phyloP scores from a whole-genome alignment of 2,797 vertebrate species.

The Sebastes kiyomatsui region DNA sequence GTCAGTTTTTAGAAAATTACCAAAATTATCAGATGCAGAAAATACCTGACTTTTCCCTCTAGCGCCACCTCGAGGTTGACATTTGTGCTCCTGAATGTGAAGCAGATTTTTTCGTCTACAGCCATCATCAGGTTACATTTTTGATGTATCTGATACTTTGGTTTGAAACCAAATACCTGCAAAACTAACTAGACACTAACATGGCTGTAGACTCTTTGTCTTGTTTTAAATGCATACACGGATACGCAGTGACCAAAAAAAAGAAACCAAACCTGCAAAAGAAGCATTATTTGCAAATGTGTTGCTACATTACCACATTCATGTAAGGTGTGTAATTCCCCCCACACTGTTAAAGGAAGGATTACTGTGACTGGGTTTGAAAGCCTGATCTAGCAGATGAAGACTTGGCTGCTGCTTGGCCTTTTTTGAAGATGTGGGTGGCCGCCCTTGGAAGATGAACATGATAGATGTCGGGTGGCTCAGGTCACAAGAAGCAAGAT shows the following conservation, averaged over 20 bases:
- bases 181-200: too few relatives aligned
- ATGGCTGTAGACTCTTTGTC: neutral
- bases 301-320: neutral
- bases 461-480: neutral
- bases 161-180: too few relatives aligned
- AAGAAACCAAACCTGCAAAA: neutral
- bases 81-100: neutral
- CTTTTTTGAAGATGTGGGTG: neutral
- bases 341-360: neutral
- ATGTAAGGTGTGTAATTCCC: neutral
- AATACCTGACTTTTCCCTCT: neutral
- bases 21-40: neutral
- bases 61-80: neutral
- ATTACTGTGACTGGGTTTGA: neutral
- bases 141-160: too few relatives aligned
- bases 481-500: slow-evolving; percentile 11
- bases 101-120: too few relatives aligned
- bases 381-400: neutral
- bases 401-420: neutral
- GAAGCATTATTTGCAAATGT: neutral
- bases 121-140: neutral
- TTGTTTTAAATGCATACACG: neutral
- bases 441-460: neutral
- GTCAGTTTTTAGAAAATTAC: too few relatives aligned
- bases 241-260: neutral